phyloP scores from a whole-genome alignment of 2,888 invertebrate species.

The Pollenia labialis region DNA sequence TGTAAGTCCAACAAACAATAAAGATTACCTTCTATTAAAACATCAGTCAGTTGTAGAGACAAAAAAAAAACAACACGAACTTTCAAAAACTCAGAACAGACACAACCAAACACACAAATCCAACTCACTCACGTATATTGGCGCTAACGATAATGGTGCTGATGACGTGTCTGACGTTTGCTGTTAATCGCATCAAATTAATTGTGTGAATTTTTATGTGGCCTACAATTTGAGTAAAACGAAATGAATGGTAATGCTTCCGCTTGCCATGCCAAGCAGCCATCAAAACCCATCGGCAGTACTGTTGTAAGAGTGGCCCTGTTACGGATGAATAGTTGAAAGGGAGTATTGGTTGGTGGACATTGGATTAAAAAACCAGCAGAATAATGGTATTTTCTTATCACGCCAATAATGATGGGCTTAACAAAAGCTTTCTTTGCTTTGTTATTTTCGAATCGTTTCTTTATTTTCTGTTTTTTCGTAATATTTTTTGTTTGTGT shows the following conservation, averaged over 20 bases:
- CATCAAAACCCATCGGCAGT: conserved; percentile 14
- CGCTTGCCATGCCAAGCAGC: conserved; percentile 21
- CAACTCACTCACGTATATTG: background rate
- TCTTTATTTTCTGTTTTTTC: conserved; percentile 19
- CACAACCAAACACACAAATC: background rate
- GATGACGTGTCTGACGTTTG: conserved; percentile 69
- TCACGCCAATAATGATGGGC: conserved; percentile 68
- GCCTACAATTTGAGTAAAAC: conserved; percentile 60
- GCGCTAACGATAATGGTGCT: conserved; percentile 49
- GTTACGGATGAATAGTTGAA: conserved; percentile 7
- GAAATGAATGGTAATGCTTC: conserved; percentile 55
- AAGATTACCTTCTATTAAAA: conserved; percentile 56
- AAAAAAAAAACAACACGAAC: background rate
- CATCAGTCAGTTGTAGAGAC: conserved; percentile 28
- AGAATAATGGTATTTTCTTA: conserved; percentile 63
- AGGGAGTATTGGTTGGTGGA: conserved; percentile 49
- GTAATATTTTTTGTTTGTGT: conserved; percentile 18
- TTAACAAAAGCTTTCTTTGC: conserved; percentile 58
- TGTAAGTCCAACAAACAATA: conserved; percentile 32
- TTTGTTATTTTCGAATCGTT: conserved; percentile 49
- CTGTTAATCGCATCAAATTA: conserved; percentile 74
- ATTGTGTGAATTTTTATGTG: conserved; percentile 74
- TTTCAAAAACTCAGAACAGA: conserved; percentile 2
- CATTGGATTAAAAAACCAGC: conserved; percentile 64
- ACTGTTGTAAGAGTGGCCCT: background rate